phyloP scores from a whole-genome alignment of 2,888 invertebrate species.

The Epirrhoe alternata region DNA sequence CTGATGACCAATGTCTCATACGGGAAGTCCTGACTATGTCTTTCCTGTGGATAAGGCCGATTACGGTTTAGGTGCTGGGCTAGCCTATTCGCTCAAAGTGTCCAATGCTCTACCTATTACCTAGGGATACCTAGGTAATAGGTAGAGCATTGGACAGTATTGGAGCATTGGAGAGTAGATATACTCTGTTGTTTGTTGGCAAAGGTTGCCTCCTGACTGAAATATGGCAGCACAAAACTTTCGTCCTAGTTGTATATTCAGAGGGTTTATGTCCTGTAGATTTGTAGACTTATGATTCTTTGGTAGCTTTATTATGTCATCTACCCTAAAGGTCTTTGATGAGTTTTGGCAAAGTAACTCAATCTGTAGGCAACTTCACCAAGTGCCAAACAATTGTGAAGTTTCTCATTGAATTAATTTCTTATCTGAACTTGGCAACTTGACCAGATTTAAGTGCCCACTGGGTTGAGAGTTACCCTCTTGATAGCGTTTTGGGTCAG shows the following conservation, averaged over 20 bases:
- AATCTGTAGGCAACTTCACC: constrained; percentile 35
- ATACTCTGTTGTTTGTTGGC: too few species aligned
- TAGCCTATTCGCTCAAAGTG: too few species aligned
- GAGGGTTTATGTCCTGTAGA: too few species aligned
- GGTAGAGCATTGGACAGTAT: too few species aligned
- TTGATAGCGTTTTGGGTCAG: constrained; percentile 11
- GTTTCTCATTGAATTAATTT: constrained; percentile 33
- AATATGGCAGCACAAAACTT: too few species aligned
- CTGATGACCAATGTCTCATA: background rate
- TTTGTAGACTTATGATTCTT: too few species aligned
- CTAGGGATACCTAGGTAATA: too few species aligned
- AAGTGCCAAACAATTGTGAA: constrained; percentile 36
- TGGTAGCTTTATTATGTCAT: constrained; percentile 17
- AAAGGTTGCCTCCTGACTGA: too few species aligned
- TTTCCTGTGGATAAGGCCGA: background rate
- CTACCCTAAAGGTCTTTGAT: constrained; percentile 40
- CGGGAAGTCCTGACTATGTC: background rate
- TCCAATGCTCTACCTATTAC: too few species aligned
- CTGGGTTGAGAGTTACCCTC: constrained; percentile 18
- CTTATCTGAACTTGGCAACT: constrained; percentile 32
- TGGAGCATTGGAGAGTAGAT: too few species aligned
- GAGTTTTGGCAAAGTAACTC: constrained; percentile 9
- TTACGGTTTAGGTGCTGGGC: too few species aligned
- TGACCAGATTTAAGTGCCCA: constrained; percentile 17
- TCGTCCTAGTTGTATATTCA: background rate